Conservation (phyloP, 2,797 vertebrate genomes). For the Anguilla anguilla region DNA sequence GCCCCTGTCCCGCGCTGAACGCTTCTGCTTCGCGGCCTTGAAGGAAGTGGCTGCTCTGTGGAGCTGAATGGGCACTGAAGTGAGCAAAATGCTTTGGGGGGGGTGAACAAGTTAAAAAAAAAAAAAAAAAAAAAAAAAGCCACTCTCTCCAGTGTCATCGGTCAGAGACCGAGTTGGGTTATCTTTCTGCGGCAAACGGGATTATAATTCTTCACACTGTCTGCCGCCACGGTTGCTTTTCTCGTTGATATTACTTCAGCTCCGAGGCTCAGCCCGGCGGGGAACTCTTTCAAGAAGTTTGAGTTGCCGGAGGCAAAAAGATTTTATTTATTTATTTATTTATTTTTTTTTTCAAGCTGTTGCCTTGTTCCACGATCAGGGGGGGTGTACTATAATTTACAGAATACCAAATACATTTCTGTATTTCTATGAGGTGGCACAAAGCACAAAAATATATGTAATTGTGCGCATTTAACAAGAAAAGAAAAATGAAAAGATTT, state of each 20-base stretch:
- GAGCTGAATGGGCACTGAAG: neutral
- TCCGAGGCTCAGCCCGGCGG: neutral
- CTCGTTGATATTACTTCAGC: neutral
- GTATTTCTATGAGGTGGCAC: neutral
- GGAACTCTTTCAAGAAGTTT: neutral
- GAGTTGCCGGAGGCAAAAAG: neutral
- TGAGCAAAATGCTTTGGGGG: neutral
- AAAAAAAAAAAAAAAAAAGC: neutral
- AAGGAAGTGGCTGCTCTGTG: neutral
- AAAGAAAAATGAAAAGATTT: neutral
- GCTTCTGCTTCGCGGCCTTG: neutral
- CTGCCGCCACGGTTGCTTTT: neutral
- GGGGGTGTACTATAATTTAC: neutral
- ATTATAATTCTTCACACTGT: constrained; percentile 7
- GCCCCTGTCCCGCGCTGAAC: neutral
- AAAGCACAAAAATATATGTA: neutral
- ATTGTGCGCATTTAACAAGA: neutral
- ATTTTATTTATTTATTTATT: neutral
- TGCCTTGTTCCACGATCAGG: neutral
- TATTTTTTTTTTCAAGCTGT: neutral
- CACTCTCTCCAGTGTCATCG: neutral
- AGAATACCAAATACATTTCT: neutral
- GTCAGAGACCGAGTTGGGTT: neutral
- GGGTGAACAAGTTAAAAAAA: neutral
- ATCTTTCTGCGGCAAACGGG: neutral